These are phyloP conservation scores for Chrysomela aeneicollis DNA, from an alignment of 2,888 invertebrate genomes.

Conservation along the genomic window DNA sequence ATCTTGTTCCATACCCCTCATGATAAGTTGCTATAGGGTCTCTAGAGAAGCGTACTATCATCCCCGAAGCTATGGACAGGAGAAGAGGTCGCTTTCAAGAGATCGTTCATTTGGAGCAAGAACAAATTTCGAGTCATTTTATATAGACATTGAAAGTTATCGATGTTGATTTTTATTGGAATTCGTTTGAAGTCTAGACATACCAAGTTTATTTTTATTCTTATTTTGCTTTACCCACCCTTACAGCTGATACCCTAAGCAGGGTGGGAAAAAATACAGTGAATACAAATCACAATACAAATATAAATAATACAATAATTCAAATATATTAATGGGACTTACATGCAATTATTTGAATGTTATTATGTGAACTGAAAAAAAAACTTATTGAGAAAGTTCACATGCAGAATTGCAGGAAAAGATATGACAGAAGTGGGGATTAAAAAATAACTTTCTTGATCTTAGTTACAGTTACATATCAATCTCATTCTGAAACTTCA, in stretches of 20 bases:
- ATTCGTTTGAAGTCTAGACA: too few relatives aligned
- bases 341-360: not conserved
- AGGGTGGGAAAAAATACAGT: conserved; percentile 5
- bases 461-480: not conserved
- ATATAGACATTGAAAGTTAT: too few relatives aligned
- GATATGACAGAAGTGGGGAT: conserved; percentile 1
- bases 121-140: too few relatives aligned
- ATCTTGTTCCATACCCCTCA: too few relatives aligned
- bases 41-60: too few relatives aligned
- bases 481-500: not conserved
- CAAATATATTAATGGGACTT: not conserved
- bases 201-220: not conserved
- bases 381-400: conserved; percentile 3
- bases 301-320: not conserved
- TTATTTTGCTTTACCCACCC: not conserved
- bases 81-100: too few relatives aligned
- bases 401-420: not conserved
- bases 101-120: too few relatives aligned
- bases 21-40: too few relatives aligned
- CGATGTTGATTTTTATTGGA: too few relatives aligned
- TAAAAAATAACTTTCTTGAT: conserved; percentile 6
- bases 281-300: not conserved
- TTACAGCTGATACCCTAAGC: conserved; percentile 7
- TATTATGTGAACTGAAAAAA: conserved; percentile 11
- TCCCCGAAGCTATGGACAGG: too few relatives aligned